phyloP scores from a whole-genome alignment of 2,113 vertebrate species.

The Regulus satrapa region DNA sequence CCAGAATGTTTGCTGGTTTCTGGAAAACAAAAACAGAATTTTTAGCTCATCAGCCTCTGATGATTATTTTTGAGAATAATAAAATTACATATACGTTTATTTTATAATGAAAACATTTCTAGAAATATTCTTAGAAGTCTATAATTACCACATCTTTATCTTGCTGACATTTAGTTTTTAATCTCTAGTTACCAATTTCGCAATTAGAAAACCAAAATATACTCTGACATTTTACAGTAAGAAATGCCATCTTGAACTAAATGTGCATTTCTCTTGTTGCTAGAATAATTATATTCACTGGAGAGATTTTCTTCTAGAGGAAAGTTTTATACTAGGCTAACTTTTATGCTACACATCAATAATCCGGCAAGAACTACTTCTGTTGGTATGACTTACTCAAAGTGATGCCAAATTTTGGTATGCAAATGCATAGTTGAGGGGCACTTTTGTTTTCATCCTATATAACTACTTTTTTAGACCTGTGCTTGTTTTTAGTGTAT shows the following conservation, averaged over 20 bases:
- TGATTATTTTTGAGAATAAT: neutral
- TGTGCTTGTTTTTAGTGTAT: neutral
- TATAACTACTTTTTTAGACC: neutral
- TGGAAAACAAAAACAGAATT: conserved; percentile 73
- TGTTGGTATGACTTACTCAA: neutral
- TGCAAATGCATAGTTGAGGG: neutral
- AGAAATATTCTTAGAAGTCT: neutral
- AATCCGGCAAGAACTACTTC: neutral
- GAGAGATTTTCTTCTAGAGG: neutral
- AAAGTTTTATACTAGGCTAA: neutral
- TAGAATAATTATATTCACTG: neutral
- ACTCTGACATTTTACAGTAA: neutral
- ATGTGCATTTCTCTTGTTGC: neutral
- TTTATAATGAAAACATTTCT: neutral
- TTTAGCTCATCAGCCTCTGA: conserved; percentile 23
- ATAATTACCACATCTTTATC: neutral
- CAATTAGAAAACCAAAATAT: neutral
- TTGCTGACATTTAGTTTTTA: neutral
- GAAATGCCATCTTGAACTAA: neutral
- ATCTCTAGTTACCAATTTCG: neutral
- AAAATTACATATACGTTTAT: neutral
- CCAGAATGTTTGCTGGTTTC: conserved; percentile 94
- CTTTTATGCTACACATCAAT: neutral
- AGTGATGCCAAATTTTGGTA: neutral
- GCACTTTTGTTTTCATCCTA: neutral